Evolutionary conservation across 2,888 invertebrate genomes (phyloP), one percentile per base, ranked within the genome.

Genomic region (Euproctis similis): DNA sequence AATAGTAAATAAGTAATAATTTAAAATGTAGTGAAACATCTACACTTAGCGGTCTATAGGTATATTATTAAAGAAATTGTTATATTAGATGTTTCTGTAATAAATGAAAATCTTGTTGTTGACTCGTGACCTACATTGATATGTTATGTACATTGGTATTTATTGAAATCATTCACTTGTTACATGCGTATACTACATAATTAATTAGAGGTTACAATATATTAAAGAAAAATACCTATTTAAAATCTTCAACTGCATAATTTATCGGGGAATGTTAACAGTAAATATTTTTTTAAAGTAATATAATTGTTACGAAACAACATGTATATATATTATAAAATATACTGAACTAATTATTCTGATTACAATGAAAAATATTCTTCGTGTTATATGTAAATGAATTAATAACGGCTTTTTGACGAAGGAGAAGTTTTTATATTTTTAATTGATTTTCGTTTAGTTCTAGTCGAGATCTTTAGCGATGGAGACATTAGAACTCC

Each of bases 81-180:
- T 76, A 66, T 46, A 56, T 46, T 74, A 71, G 66, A 60, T 60
- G 64, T 69, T 71, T 62, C 60, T 47, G 37, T 26, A 47, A 51
- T 51, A 62, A 60, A 63, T 52, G 18, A 51, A 64, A 62, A 56
- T 59, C 65, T 68, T 68, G 66, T 76, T 76, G 72, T 72, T 70
- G 59, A 63, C 43, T 45, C 38, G 43, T 45, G 4, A 14, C 6
- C 14, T 14, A 50, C 45, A 43, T 49, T 48, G 31, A 44, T 37
- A 48, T 36, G 34, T n/a, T n/a, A 21, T 11, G 35, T 41, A 40
- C 31, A 39, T 37, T 13, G 24, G 32, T 30, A 12, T 27, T 12
- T 38, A 34, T 42, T 53, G 38, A 12, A 16, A 42, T 39, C 44
- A 46, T 42, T 24, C 2, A 21, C 19, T 8, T 19, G 19, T 19